Base-by-base conservation (phyloP, 2,797 vertebrate species). In the Tamandua tetradactyla region DNA sequence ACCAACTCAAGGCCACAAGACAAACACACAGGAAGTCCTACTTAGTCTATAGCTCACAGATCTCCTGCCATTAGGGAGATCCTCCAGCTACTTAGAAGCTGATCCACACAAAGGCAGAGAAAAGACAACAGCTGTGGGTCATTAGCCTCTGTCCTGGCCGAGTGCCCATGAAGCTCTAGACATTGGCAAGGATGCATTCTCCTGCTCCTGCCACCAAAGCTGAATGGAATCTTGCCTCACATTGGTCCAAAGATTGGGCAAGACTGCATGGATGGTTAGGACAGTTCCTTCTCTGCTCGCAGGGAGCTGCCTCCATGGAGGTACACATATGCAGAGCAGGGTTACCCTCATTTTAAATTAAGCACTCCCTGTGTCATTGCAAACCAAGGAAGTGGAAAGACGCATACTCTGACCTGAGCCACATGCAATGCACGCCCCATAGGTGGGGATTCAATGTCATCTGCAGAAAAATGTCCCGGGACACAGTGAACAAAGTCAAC, bases 391-490 rank as follows among this genome's bases (percentile, higher is more conserved):
- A 27, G 7, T 23, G 35, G 47, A 17, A 86, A 49, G 61, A 35
- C 0, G 0, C 32, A 2, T 10, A 2, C 20, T 47, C 37, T 18
- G 23, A 8, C 5, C 11, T 4, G 27, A 57, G 47, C 40, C 52
- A 10, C 1, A 1, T 1, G 30, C 20, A 20, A 4, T 1, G 40
- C 4, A 40, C 15, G 12, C 0, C 44, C 11, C 20, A 5, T 44
- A 3, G 30, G 30, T 47, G 86, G 22, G 9, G 2, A 74, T 2
- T 78, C 23, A 9, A 4, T 0, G 4, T 57, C 49, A 4, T 18
- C n/a, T 2, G 42, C 20, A 47, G 6, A 18, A 61, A 83, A 71
- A 37, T 1, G 13, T n/a, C 62, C 23, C 78, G 3, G 1, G 32
- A 7, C 35, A 3, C 4, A 4, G 62, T 15, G 7, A 5, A 23